These are phyloP conservation scores for Danionella dracula DNA, from an alignment of 2,797 vertebrate genomes.

Conservation along the genomic window DNA sequence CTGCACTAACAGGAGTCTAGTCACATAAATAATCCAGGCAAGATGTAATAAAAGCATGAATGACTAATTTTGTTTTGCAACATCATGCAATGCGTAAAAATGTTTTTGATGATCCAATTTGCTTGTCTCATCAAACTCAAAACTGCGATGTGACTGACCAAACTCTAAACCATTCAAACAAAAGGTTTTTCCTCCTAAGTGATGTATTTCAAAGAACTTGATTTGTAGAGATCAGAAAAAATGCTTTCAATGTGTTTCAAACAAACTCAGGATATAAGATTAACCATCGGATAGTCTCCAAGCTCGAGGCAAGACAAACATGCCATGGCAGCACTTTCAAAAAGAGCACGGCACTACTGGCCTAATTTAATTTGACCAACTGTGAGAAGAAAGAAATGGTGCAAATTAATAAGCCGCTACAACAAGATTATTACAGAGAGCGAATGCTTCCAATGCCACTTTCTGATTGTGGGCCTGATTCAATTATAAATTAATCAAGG, in stretches of 20 bases:
- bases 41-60: too few relatives aligned
- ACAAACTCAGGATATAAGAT: not conserved
- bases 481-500: constrained; percentile 53
- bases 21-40: too few relatives aligned
- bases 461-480: constrained; percentile 58
- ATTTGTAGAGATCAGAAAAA: not conserved
- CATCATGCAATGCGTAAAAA: too few relatives aligned
- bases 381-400: constrained; percentile 37
- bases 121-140: too few relatives aligned
- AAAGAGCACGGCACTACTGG: constrained; percentile 42
- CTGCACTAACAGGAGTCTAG: too few relatives aligned
- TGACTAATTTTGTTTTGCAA: too few relatives aligned
- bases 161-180: constrained; percentile 37
- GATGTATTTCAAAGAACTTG: not conserved
- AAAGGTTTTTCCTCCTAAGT: constrained; percentile 41
- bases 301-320: constrained; percentile 11
- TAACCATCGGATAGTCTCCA: not conserved
- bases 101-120: too few relatives aligned
- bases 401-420: constrained; percentile 62
- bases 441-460: constrained; percentile 49
- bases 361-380: constrained; percentile 58
- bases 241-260: not conserved
- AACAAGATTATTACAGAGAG: constrained; percentile 59
- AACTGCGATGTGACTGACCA: too few relatives aligned
- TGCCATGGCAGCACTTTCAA: constrained; percentile 27